A percentile compares a stretch with the other conserved stretches of the same genome.
Conservation (phyloP, 1,140 invertebrate species). For the Littorina saxatilis region DNA sequence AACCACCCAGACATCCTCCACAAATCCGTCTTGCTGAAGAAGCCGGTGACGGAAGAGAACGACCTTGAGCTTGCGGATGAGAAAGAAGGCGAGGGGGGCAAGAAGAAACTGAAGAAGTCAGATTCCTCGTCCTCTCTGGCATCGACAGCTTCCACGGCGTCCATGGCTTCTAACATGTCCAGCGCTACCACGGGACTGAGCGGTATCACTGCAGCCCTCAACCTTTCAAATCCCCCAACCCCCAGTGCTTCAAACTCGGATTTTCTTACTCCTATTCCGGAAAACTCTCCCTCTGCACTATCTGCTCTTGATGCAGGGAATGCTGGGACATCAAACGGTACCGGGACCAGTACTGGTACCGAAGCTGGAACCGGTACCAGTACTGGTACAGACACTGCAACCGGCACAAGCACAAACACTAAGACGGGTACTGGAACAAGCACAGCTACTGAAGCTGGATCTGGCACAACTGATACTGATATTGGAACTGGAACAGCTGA, state of each 20-base stretch:
- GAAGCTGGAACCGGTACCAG: neutral
- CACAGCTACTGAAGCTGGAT: neutral
- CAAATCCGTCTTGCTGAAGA: constrained; percentile 90
- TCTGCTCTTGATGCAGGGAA: neutral
- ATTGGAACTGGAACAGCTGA: neutral
- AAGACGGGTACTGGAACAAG: neutral
- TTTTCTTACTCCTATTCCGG: neutral
- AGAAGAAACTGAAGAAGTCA: constrained; percentile 48
- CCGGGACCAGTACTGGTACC: neutral
- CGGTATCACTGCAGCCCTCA: too few species aligned
- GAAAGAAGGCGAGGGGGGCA: constrained; percentile 72
- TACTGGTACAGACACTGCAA: neutral
- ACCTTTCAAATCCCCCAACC: neutral
- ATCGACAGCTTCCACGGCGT: constrained; percentile 31
- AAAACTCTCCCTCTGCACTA: too few species aligned
- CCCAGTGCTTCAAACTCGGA: neutral
- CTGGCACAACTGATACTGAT: neutral
- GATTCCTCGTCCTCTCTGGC: constrained; percentile 41
- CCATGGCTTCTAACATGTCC: constrained; percentile 31
- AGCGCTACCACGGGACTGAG: neutral
- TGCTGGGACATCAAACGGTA: neutral
- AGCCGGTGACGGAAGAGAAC: constrained; percentile 83
- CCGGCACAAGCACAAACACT: neutral
- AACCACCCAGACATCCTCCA: constrained; percentile 99
- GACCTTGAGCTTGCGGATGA: constrained; percentile 93